phyloP scores from a whole-genome alignment of 2,113 vertebrate species.

The Lampris incognitus region DNA sequence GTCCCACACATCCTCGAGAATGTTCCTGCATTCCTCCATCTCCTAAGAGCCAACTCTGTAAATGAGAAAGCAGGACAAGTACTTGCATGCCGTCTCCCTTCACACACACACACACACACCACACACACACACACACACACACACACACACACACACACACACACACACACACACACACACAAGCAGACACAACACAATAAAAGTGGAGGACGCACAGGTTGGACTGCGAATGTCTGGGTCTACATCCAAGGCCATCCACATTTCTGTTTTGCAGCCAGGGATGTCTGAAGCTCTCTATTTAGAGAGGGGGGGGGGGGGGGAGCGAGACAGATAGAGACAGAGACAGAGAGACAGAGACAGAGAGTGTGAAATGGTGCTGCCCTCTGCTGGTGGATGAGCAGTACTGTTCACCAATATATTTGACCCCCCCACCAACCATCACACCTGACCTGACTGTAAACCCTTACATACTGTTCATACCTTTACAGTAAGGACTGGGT shows the following conservation, averaged over 20 bases:
- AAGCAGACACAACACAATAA: background rate
- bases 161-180: background rate
- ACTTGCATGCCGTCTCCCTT: background rate
- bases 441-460: too few relatives aligned
- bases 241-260: conserved; percentile 36
- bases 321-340: background rate
- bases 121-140: background rate
- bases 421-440: background rate
- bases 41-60: conserved; percentile 47
- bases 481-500: too few relatives aligned
- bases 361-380: conserved; percentile 53
- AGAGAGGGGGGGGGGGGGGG: background rate
- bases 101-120: background rate
- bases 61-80: conserved; percentile 52
- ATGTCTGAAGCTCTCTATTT: background rate
- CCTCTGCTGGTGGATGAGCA: conserved; percentile 43
- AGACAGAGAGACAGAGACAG: background rate
- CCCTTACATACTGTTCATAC: too few relatives aligned
- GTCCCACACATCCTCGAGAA: conserved; percentile 42
- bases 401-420: background rate
- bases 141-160: background rate
- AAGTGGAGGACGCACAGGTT: conserved; percentile 15
- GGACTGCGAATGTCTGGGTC: conserved; percentile 3
- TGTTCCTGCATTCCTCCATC: conserved; percentile 53
- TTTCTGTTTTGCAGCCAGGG: conserved; percentile 39